Conservation (phyloP, 2,888 invertebrate species). For the Dorcus parallelipipedus region DNA sequence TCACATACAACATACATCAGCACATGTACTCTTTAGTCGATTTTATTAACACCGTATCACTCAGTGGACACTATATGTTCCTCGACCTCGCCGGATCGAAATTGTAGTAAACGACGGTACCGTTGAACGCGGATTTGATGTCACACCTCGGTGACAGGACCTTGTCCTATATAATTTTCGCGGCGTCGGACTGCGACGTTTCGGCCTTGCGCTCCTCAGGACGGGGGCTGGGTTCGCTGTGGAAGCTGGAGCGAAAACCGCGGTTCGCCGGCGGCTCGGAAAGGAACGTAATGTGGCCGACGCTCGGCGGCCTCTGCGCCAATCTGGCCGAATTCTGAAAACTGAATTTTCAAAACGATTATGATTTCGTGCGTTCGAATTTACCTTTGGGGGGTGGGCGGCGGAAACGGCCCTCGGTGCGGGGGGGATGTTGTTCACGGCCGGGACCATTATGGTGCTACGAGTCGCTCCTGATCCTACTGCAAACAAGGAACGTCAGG, state of each 20-base stretch:
- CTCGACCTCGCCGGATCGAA: constrained; percentile 22
- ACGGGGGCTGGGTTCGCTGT: constrained; percentile 37
- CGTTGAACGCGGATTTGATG: constrained; percentile 27
- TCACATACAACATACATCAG: not conserved
- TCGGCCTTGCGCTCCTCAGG: constrained; percentile 20
- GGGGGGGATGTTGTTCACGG: constrained; percentile 31
- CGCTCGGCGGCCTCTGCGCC: constrained; percentile 26
- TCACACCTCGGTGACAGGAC: constrained; percentile 29
- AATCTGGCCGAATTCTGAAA: constrained; percentile 4
- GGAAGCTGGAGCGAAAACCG: constrained; percentile 32
- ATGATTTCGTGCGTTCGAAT: too few relatives aligned
- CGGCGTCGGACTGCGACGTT: not conserved
- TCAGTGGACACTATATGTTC: constrained; percentile 24
- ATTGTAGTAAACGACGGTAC: constrained; percentile 25
- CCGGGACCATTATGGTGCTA: constrained; percentile 34
- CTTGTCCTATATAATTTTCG: constrained; percentile 25
- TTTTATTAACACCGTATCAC: not conserved
- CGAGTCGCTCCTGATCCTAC: constrained; percentile 39
- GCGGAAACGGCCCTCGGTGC: constrained; percentile 24
- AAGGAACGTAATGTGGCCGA: constrained; percentile 31
- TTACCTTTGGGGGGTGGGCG: constrained; percentile 3
- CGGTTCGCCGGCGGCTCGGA: constrained; percentile 26
- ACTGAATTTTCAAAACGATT: not conserved
- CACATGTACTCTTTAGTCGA: not conserved
- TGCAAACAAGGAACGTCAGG: constrained; percentile 26